A percentile compares a stretch with the other conserved stretches of the same genome.
Conservation (phyloP, 2,888 invertebrate species). For the Beris chalybata region DNA sequence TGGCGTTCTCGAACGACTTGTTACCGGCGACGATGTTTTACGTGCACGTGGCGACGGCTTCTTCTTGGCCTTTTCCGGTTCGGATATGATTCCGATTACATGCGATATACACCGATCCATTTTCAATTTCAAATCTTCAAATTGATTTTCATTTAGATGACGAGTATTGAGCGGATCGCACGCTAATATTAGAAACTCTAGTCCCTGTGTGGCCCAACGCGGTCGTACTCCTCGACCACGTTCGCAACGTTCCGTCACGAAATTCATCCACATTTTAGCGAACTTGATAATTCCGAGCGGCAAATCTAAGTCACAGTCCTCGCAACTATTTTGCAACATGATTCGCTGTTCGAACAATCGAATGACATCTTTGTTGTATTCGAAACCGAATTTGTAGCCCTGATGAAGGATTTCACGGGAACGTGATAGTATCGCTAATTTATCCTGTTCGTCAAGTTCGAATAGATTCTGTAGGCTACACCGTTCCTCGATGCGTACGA, state of each 20-base stretch:
- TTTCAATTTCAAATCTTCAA: conserved; percentile 73
- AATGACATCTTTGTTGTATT: conserved; percentile 63
- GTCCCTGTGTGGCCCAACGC: conserved; percentile 85
- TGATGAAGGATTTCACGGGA: conserved; percentile 80
- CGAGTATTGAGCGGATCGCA: conserved; percentile 83
- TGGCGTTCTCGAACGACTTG: conserved; percentile 53
- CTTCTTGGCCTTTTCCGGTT: conserved; percentile 54
- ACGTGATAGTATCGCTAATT: conserved; percentile 63
- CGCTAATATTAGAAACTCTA: conserved; percentile 83
- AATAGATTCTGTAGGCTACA: conserved; percentile 50
- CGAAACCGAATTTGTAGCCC: conserved; percentile 88
- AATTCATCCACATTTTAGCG: conserved; percentile 86
- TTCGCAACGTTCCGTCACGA: conserved; percentile 83
- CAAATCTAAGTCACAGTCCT: conserved; percentile 55
- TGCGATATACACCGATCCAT: conserved; percentile 88
- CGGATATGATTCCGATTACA: conserved; percentile 71
- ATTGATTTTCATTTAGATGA: conserved; percentile 74
- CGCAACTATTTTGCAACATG: conserved; percentile 50
- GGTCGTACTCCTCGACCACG: conserved; percentile 78
- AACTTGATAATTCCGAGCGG: conserved; percentile 68
- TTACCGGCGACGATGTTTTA: conserved; percentile 52
- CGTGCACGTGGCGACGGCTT: conserved; percentile 55
- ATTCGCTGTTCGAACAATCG: conserved; percentile 59
- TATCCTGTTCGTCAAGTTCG: conserved; percentile 58
- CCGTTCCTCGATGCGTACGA: conserved; percentile 50